Percentiles rank a stretch among this genome's conserved stretches.
Evolutionary conservation across 2,797 vertebrate species (phyloP).

Genomic region (Hypotaenidia okinawae): DNA sequence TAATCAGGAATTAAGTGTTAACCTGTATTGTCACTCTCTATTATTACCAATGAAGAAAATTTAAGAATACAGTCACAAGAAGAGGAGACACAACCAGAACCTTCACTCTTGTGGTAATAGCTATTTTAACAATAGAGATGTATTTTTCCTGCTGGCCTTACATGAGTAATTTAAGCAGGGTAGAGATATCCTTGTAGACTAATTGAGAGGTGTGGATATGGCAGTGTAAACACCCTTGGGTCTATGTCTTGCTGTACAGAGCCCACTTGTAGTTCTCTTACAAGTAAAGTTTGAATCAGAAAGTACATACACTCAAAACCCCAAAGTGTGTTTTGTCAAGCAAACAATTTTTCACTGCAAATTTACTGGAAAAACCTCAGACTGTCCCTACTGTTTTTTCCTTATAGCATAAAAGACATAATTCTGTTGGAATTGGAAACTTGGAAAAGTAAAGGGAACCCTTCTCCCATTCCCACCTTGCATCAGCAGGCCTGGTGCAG

Average conservation of each 20-base stretch:
- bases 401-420: neutral
- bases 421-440: neutral
- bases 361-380: neutral
- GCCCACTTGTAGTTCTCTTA: neutral
- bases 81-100: neutral
- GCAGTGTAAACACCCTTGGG: neutral
- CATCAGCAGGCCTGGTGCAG: neutral
- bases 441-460: neutral
- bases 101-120: neutral
- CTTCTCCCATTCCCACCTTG: neutral
- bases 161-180: neutral
- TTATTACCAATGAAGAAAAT: neutral
- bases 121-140: neutral
- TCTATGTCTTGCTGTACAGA: neutral
- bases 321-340: neutral
- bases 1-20: neutral
- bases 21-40: neutral
- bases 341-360: neutral
- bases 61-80: neutral
- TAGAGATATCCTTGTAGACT: neutral
- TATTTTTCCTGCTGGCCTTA: neutral
- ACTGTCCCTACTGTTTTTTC: neutral
- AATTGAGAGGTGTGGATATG: neutral
- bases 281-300: neutral
- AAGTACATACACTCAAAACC: neutral